Percentiles rank a stretch among this genome's conserved stretches.
These are phyloP conservation scores for Drosophila borborema DNA, from an alignment of 2,888 invertebrate species.

Conservation along the genomic window DNA sequence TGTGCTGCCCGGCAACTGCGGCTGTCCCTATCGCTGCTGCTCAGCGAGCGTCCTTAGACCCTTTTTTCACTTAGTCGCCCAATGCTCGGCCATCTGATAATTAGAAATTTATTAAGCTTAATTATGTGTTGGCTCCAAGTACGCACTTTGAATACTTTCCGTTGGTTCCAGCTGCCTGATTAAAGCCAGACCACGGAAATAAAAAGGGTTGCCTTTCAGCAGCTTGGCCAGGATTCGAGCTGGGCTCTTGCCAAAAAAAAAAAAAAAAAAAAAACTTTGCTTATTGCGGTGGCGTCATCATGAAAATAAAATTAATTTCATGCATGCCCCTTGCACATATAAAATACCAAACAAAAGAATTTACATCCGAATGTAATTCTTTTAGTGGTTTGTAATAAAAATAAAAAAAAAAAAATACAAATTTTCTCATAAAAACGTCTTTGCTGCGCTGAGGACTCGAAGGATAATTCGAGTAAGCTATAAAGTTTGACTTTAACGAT, in stretches of 20 bases:
- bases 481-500: slow-evolving; percentile 49
- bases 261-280: slow-evolving; percentile 59
- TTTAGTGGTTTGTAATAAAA: slow-evolving; percentile 58
- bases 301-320: slow-evolving; percentile 74
- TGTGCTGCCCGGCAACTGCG: slow-evolving; percentile 58
- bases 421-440: slow-evolving; percentile 32
- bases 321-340: slow-evolving; percentile 42
- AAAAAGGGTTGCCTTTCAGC: slow-evolving; percentile 58
- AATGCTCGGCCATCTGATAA: slow-evolving; percentile 74
- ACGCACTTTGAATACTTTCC: slow-evolving; percentile 71
- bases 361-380: slow-evolving; percentile 50
- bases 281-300: slow-evolving; percentile 70
- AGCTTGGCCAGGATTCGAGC: slow-evolving; percentile 14
- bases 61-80: slow-evolving; percentile 73
- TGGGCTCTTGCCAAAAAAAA: slow-evolving; percentile 31
- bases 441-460: background rate
- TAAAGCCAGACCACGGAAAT: slow-evolving; percentile 45
- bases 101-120: slow-evolving; percentile 80
- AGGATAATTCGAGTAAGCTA: slow-evolving; percentile 38
- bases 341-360: slow-evolving; percentile 33
- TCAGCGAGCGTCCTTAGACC: slow-evolving; percentile 61
- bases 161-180: slow-evolving; percentile 56
- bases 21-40: slow-evolving; percentile 18
- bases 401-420: slow-evolving; percentile 26
- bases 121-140: slow-evolving; percentile 80